Conservation (phyloP, 2,888 invertebrate species). For the Netelia melanura region DNA sequence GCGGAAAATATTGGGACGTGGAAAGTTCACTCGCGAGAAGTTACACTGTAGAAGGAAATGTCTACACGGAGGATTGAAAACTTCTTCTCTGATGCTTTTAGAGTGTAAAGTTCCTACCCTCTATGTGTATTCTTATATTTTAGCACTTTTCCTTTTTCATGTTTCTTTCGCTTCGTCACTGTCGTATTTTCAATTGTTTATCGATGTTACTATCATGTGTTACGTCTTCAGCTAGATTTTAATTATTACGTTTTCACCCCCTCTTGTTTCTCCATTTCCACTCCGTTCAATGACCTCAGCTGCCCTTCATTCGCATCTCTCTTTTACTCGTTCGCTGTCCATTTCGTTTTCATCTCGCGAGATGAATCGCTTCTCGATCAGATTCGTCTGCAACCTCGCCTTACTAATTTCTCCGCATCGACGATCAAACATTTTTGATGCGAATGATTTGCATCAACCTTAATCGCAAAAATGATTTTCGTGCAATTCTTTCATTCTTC, state of each 20-base stretch:
- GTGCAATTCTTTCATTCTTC: background rate
- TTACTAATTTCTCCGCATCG: too few relatives aligned
- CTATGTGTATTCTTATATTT: background rate
- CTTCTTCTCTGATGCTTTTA: constrained; percentile 11
- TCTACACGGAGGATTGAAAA: background rate
- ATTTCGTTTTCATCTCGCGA: background rate
- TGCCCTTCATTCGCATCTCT: background rate
- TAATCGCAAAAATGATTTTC: background rate
- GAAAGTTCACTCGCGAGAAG: too few relatives aligned
- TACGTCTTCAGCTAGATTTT: background rate
- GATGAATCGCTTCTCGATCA: too few relatives aligned
- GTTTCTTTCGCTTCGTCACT: background rate
- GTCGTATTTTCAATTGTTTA: too few relatives aligned
- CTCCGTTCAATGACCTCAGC: background rate
- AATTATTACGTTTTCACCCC: constrained; percentile 14
- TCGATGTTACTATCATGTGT: too few relatives aligned
- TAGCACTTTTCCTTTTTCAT: background rate
- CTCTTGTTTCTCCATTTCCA: background rate
- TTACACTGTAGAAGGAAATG: background rate
- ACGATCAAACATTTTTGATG: too few relatives aligned
- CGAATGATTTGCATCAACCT: too few relatives aligned
- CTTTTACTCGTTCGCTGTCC: background rate
- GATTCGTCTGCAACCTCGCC: too few relatives aligned
- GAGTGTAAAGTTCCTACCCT: background rate
- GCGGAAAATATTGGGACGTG: too few relatives aligned